phyloP scores from a whole-genome alignment of 2,113 vertebrate genomes.

The Dryoscopus gambensis region DNA sequence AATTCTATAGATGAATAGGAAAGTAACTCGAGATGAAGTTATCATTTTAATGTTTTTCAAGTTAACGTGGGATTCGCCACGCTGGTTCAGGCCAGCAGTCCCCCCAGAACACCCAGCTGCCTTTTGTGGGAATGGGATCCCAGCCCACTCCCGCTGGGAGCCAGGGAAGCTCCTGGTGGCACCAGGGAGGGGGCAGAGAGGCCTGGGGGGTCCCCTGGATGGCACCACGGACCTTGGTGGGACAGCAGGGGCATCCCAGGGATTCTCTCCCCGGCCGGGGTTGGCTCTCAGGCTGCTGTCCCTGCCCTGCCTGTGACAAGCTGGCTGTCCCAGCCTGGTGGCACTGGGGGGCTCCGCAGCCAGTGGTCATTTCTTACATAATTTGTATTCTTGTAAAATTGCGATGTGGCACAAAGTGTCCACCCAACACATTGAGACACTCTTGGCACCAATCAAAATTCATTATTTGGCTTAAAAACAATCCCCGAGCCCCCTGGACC shows the following conservation, averaged over 20 bases:
- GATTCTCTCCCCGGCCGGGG: background rate
- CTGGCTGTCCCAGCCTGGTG: background rate
- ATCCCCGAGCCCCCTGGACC: background rate
- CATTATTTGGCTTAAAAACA: background rate
- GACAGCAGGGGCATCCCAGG: background rate
- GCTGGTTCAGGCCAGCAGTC: slow-evolving; percentile 4
- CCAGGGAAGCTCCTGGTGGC: background rate
- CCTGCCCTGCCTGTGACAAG: background rate
- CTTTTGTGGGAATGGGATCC: background rate
- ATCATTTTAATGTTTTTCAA: slow-evolving; percentile 69
- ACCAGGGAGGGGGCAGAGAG: background rate
- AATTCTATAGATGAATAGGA: slow-evolving; percentile 76
- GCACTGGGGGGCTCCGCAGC: background rate
- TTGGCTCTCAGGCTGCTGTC: background rate
- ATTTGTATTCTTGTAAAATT: background rate
- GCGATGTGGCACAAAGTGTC: background rate
- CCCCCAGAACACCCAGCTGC: background rate
- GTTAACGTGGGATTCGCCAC: slow-evolving; percentile 1
- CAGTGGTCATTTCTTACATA: background rate
- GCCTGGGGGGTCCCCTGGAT: background rate
- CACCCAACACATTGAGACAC: background rate
- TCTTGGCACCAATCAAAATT: background rate
- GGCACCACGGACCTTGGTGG: background rate
- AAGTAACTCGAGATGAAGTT: slow-evolving; percentile 68
- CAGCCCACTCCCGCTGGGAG: background rate